phyloP scores from a whole-genome alignment of 2,113 vertebrate genomes.

The Uria lomvia region DNA sequence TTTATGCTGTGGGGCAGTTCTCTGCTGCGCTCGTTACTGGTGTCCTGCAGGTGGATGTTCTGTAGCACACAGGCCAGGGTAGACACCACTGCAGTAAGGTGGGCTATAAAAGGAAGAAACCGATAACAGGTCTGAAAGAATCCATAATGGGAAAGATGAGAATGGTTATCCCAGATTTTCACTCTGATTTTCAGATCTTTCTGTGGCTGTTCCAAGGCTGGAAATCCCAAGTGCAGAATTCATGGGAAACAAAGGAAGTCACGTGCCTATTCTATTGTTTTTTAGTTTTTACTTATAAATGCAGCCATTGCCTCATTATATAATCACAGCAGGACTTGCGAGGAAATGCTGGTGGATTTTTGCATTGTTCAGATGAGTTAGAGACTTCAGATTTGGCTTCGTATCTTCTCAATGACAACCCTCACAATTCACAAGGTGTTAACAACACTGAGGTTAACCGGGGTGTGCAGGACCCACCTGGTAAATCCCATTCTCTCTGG shows the following conservation, averaged over 20 bases:
- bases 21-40: not conserved
- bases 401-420: not conserved
- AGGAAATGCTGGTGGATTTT: not conserved
- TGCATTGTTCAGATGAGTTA: not conserved
- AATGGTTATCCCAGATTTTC: not conserved
- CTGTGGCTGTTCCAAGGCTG: not conserved
- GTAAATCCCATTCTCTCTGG: not conserved
- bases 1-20: not conserved
- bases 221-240: not conserved
- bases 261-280: not conserved
- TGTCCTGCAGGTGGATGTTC: not conserved
- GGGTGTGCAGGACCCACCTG: not conserved
- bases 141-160: not conserved
- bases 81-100: not conserved
- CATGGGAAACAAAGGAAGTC: not conserved
- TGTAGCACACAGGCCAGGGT: not conserved
- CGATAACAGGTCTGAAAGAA: not conserved
- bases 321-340: not conserved
- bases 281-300: constrained; percentile 47
- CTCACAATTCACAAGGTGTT: not conserved
- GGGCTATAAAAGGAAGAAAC: not conserved
- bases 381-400: not conserved
- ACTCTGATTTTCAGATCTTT: not conserved
- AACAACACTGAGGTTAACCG: not conserved
- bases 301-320: not conserved